Percentiles rank a stretch among this genome's conserved stretches.
phyloP scores from a whole-genome alignment of 1,140 invertebrate species.

The Drosophila serrata region DNA sequence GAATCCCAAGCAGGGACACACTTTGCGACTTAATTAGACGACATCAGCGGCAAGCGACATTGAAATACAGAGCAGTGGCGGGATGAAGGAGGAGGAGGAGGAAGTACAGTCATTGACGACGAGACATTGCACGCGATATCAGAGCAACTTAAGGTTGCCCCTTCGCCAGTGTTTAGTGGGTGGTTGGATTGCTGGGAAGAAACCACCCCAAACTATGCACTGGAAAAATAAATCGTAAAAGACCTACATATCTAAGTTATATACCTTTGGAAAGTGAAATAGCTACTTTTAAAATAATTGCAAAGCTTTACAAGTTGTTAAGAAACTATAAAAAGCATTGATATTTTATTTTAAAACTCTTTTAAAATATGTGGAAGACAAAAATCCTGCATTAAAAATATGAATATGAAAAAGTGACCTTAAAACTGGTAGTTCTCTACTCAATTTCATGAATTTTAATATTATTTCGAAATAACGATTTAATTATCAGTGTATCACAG shows the following conservation, averaged over 20 bases:
- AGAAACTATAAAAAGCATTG: too few species aligned
- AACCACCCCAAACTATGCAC: conserved; percentile 53
- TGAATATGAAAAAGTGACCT: too few species aligned
- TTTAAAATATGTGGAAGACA: too few species aligned
- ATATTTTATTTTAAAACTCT: too few species aligned
- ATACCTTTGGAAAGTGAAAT: not conserved
- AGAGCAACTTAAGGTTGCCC: conserved; percentile 4
- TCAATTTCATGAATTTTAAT: too few species aligned
- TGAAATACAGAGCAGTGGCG: conserved; percentile 34
- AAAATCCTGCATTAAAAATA: too few species aligned
- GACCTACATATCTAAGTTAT: not conserved
- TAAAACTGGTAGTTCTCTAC: too few species aligned
- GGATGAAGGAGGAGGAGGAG: conserved; percentile 2
- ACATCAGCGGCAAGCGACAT: conserved; percentile 53
- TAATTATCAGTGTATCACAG: conserved; percentile 29
- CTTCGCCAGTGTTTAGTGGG: conserved; percentile 7
- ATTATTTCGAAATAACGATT: not conserved
- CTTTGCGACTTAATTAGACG: conserved; percentile 80
- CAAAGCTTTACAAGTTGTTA: not conserved
- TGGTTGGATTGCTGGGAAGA: conserved; percentile 13
- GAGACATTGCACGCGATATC: conserved; percentile 52
- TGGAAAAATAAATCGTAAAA: not conserved
- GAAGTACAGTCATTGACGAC: conserved; percentile 37
- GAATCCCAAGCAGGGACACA: conserved; percentile 69
- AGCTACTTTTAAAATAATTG: not conserved